Evolutionary conservation across 2,797 vertebrate species (phyloP), one percentile per base, ranked within the genome.

Genomic region (Gallinago solitaria): DNA sequence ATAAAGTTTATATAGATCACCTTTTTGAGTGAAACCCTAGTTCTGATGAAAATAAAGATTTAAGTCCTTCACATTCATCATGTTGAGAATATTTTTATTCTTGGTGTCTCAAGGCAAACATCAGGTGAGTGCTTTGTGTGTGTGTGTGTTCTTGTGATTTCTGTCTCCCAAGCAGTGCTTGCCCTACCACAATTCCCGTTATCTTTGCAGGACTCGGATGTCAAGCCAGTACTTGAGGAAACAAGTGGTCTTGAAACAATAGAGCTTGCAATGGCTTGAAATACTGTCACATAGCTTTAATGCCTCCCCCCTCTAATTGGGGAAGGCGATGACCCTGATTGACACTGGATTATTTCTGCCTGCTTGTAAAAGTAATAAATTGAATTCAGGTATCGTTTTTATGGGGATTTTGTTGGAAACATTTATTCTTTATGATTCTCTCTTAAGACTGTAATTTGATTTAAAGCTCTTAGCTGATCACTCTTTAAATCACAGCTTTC

Each of bases 191-290:
- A 60, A 11, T 47, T 71, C 24, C 19, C 1, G 0, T 68, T 83
- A 24, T 53, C 28, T 90, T 86, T 83, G 43, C 41, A 28, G 57
- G 35, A 39, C 43, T 74, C 24, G 51, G 12, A 24, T 74, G 21
- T 75, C 5, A 2, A 86, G 37, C 27, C 12, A 9, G 8, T 54
- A 35, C 35, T 53, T 76, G 37, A 73, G 27, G 37, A 83, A 53
- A 21, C 53, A 24, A 0, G 2, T 1, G 12, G 15, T 82, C 37
- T 63, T 6, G 2, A 25, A 89, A 30, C 53, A 19, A 13, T 5
- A 54, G n/a, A 47, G 33, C 15, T 68, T 73, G 24, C 30, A 69
- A 5, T 54, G 65, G 27, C 16, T 24, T 48, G 10, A 61, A 79
- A 50, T 82, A 71, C 45, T 71, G 48, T 60, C 64, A 30, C 12